Percentiles rank a stretch among this genome's conserved stretches.
Conservation (phyloP, 2,797 vertebrate genomes). For the Characodon lateralis region DNA sequence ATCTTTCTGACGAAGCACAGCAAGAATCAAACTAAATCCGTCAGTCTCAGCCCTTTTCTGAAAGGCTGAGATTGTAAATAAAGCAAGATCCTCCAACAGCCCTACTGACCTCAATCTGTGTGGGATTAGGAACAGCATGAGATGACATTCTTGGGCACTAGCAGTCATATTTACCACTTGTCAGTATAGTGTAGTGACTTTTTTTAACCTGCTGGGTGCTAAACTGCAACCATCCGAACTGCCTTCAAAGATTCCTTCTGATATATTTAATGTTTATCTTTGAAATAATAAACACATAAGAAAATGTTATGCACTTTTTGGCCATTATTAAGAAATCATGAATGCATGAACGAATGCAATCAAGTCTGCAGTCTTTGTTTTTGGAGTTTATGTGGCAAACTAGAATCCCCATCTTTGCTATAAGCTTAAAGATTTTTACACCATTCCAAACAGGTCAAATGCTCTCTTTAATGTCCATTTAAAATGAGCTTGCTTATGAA, state of each 20-base stretch:
- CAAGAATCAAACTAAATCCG: constrained; percentile 38
- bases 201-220: constrained; percentile 11
- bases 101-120: constrained; percentile 75
- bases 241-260: background rate
- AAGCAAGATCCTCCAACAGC: constrained; percentile 55
- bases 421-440: background rate
- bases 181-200: constrained; percentile 11
- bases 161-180: constrained; percentile 20
- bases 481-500: background rate
- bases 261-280: background rate
- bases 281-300: background rate
- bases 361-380: background rate
- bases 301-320: background rate
- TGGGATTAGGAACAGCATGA: constrained; percentile 67
- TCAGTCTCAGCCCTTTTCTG: constrained; percentile 43
- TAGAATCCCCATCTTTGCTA: background rate
- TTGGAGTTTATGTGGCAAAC: background rate
- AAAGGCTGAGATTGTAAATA: constrained; percentile 55
- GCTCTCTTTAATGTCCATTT: background rate
- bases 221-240: constrained; percentile 4
- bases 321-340: background rate
- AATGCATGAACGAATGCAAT: background rate
- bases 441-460: background rate
- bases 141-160: constrained; percentile 50
- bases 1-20: constrained; percentile 11